phyloP scores from a whole-genome alignment of 2,113 vertebrate genomes.

The Solea solea region DNA sequence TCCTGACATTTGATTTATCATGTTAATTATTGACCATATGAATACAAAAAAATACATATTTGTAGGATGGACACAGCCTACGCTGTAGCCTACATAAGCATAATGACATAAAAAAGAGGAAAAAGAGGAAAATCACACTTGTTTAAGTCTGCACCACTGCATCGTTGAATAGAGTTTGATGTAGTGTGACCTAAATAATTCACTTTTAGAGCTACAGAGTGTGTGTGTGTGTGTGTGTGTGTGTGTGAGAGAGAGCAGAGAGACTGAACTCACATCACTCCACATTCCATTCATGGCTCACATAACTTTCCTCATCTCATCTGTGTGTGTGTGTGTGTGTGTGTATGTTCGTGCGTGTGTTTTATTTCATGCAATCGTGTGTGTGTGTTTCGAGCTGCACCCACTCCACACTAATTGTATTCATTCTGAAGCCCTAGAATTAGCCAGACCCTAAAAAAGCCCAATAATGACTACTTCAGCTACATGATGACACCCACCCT shows the following conservation, averaged over 20 bases:
- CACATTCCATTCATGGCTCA: slow-evolving; percentile 67
- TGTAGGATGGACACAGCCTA: too few relatives aligned
- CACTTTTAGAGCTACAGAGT: background rate
- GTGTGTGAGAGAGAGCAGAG: background rate
- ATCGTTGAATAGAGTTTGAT: background rate
- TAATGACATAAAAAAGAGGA: too few relatives aligned
- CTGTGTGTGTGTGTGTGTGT: slow-evolving; percentile 14
- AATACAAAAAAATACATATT: too few relatives aligned
- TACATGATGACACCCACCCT: slow-evolving; percentile 35
- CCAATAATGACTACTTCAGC: slow-evolving; percentile 57
- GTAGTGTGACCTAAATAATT: background rate
- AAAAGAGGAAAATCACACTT: too few relatives aligned
- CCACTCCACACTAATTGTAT: slow-evolving; percentile 49
- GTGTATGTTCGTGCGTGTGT: slow-evolving; percentile 4
- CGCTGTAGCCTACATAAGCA: too few relatives aligned
- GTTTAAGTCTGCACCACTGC: too few relatives aligned
- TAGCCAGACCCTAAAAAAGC: slow-evolving; percentile 52
- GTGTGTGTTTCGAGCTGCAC: slow-evolving; percentile 21
- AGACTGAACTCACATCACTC: slow-evolving; percentile 29
- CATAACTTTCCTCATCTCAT: slow-evolving; percentile 53
- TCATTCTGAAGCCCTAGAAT: slow-evolving; percentile 59
- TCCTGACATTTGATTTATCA: too few relatives aligned
- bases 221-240: background rate
- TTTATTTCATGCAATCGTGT: background rate
- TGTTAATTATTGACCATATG: too few relatives aligned